Percentiles rank a stretch among this genome's conserved stretches.
phyloP scores from a whole-genome alignment of 2,797 vertebrate genomes.

The Danionella dracula region DNA sequence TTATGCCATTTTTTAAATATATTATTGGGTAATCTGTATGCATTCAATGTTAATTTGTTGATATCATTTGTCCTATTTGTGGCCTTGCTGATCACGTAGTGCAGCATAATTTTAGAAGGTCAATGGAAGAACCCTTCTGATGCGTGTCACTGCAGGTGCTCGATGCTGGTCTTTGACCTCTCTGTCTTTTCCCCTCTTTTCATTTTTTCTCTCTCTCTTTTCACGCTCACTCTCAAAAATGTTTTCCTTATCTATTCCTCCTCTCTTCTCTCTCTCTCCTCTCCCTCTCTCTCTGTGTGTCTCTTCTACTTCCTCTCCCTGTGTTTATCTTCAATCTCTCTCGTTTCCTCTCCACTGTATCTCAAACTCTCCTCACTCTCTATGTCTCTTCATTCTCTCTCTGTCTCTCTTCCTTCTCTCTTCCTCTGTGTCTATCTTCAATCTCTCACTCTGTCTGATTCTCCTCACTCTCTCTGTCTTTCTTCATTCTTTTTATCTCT shows the following conservation, averaged over 20 bases:
- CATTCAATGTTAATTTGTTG: slow-evolving; percentile 18
- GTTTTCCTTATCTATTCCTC: no score
- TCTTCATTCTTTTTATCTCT: no score
- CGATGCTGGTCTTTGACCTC: neutral
- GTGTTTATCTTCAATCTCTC: no score
- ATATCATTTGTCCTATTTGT: slow-evolving; percentile 22
- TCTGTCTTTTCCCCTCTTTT: slow-evolving; percentile 22
- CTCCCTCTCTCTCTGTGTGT: slow-evolving; percentile 36
- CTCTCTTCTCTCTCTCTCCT: neutral
- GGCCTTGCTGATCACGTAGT: slow-evolving; percentile 2
- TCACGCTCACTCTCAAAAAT: slow-evolving; percentile 37
- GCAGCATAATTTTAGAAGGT: slow-evolving; percentile 30
- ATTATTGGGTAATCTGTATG: no score
- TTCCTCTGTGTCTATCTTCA: no score
- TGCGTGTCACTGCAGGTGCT: neutral
- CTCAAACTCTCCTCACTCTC: no score
- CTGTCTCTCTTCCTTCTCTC: neutral
- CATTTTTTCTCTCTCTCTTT: slow-evolving; percentile 11
- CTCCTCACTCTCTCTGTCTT: no score
- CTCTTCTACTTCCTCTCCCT: no score
- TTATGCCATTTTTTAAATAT: slow-evolving; percentile 34
- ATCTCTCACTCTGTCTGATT: no score
- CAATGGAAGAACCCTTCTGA: slow-evolving; percentile 7
- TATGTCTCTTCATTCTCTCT: slow-evolving; percentile 1
- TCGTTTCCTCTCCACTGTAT: no score